phyloP scores from a whole-genome alignment of 2,797 vertebrate species.

The Psittacula echo region DNA sequence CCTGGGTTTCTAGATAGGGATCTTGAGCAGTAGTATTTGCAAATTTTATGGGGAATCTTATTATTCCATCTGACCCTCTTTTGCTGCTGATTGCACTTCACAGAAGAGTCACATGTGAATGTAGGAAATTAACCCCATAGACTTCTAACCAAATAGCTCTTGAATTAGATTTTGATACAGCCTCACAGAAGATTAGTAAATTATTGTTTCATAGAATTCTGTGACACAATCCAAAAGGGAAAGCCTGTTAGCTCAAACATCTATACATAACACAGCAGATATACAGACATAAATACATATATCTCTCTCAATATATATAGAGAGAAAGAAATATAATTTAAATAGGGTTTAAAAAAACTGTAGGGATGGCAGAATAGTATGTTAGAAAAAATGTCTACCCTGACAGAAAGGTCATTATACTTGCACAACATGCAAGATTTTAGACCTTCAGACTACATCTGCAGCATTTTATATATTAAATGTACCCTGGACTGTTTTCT shows the following conservation, averaged over 20 bases:
- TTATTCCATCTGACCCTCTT: neutral
- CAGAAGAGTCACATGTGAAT: neutral
- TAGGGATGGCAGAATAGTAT: neutral
- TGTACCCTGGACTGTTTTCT: neutral
- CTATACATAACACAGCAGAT: neutral
- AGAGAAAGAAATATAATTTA: neutral
- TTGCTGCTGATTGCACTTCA: neutral
- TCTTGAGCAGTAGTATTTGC: neutral
- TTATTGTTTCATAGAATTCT: neutral
- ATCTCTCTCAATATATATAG: neutral
- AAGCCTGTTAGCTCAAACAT: neutral
- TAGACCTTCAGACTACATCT: neutral
- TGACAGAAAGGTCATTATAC: neutral
- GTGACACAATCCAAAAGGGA: neutral
- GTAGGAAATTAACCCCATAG: neutral
- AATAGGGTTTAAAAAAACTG: neutral
- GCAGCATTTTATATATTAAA: constrained; percentile 16
- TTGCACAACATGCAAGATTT: neutral
- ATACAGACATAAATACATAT: too few relatives aligned
- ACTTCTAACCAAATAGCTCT: neutral
- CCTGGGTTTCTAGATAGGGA: neutral
- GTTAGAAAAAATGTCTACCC: neutral
- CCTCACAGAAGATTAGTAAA: neutral
- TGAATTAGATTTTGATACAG: neutral
- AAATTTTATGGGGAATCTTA: neutral